A percentile compares a stretch with the other conserved stretches of the same genome.
Conservation (phyloP, 2,888 invertebrate species). For the Chrysodeixis includens region DNA sequence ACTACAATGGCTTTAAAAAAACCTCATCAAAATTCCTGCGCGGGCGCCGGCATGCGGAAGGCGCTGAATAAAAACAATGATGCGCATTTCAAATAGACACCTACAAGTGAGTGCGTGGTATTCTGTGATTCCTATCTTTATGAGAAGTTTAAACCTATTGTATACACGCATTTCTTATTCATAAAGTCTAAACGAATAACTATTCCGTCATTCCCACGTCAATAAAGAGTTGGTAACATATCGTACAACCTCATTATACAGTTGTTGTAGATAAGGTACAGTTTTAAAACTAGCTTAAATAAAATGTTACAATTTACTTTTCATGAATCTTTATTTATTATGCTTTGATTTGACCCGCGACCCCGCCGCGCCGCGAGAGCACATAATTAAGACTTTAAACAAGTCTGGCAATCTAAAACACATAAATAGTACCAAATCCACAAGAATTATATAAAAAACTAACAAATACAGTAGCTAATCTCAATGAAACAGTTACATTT, state of each 20-base stretch:
- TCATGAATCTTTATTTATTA: no score
- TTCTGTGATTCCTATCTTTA: constrained; percentile 8
- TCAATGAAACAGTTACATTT: neutral
- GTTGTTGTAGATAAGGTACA: no score
- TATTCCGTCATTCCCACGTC: neutral
- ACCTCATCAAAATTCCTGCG: constrained; percentile 54
- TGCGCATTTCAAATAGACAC: constrained; percentile 48
- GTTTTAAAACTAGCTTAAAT: no score
- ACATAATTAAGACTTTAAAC: no score
- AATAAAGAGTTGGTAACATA: neutral
- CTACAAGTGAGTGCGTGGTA: constrained; percentile 12
- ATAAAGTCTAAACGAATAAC: neutral
- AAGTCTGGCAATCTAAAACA: no score
- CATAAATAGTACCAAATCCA: no score
- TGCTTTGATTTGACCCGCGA: no score
- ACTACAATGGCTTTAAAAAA: constrained; percentile 47
- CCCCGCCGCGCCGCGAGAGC: no score
- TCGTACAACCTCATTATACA: neutral
- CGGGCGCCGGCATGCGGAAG: constrained; percentile 51
- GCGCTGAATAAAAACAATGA: constrained; percentile 53
- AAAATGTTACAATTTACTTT: no score
- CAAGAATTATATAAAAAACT: neutral
- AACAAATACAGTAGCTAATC: neutral
- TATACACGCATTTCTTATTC: neutral
- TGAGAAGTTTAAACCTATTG: constrained; percentile 2